Base-by-base conservation (phyloP, 2,797 vertebrate genomes). In the Eptatretus atami region DNA sequence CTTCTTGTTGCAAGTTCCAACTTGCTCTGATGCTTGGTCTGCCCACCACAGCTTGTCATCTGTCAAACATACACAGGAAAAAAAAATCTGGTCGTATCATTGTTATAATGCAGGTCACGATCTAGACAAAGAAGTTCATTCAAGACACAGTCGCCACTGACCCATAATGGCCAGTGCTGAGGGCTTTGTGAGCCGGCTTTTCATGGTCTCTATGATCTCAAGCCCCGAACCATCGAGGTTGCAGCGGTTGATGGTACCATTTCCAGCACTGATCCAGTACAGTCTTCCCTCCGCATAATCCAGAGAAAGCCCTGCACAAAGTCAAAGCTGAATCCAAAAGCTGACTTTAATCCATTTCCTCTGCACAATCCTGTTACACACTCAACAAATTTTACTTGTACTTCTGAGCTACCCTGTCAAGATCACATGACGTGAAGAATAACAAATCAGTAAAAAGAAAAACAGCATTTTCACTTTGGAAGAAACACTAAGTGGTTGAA, bases 41-140 rank as follows among this genome's bases (percentile, higher is more conserved):
- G 85, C 85, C 88, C 88, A 95, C 88, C 88, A 95, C 65, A 95
- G 74, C 70, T 86, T 93, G 71, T 87, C 73, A 6, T 82, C 88
- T 95, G 70, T 19, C 53, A 52, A 31, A 63, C n/a, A 24, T 24
- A 61, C 57, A 61, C 15, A 25, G 9, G 31, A 44, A 8, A 44
- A 4, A 4, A 44, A 4, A 44, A 44, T 44, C 31, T 44, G 31
- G 31, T 44, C 31, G 6, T 44, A 44, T 44, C 31, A 2, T 44
- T 44, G 31, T 44, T 8, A 44, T 44, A 44, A 44, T 44, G 31
- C 31, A 2, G 31, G 31, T 44, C 31, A 44, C 3, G 31, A 8
- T 8, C 31, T 8, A 44, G 31, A 44, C 31, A 44, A 44, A 44
- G 31, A 44, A 4, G 31, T 44, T 44, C 31, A 44, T 44, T 44